A percentile compares a stretch with the other conserved stretches of the same genome.
These are phyloP conservation scores for Lepidochrysops patricia DNA, from an alignment of 2,888 invertebrate genomes.

Conservation along the genomic window DNA sequence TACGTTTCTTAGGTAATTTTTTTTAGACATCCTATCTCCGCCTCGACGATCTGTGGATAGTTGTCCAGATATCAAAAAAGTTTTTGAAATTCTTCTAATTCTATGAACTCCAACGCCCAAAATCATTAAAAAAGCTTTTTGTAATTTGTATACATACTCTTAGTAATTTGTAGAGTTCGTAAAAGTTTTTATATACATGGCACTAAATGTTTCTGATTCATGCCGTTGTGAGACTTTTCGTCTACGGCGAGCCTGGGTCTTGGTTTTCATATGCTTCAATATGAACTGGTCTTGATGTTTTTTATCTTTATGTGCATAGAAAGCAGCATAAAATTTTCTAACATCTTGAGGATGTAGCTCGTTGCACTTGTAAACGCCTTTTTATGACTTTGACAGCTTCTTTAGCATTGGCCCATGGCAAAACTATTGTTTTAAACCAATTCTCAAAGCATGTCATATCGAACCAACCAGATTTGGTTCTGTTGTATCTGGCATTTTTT, in stretches of 20 bases:
- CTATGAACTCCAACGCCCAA: neutral
- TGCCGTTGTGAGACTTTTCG: neutral
- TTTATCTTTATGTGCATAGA: neutral
- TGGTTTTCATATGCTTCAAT: neutral
- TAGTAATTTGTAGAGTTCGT: neutral
- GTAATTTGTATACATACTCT: no score
- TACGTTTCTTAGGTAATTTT: neutral
- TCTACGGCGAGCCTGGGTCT: neutral
- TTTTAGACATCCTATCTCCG: neutral
- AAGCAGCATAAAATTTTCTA: neutral
- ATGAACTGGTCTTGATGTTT: neutral
- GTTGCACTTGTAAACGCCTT: neutral
- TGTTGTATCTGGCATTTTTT: conserved; percentile 34
- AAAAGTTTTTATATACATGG: neutral
- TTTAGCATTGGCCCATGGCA: conserved; percentile 16
- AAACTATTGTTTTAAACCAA: conserved; percentile 29
- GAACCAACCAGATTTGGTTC: conserved; percentile 39
- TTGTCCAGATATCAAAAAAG: neutral
- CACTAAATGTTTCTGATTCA: neutral
- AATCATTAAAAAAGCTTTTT: neutral
- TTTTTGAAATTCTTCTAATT: neutral
- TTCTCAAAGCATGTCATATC: conserved; percentile 32
- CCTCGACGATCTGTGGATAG: neutral
- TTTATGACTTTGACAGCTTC: conserved; percentile 15
- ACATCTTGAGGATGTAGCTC: neutral